Evolutionary conservation across 2,113 vertebrate species (phyloP), one percentile per base, ranked within the genome.

Genomic region (Diadophis punctatus): DNA sequence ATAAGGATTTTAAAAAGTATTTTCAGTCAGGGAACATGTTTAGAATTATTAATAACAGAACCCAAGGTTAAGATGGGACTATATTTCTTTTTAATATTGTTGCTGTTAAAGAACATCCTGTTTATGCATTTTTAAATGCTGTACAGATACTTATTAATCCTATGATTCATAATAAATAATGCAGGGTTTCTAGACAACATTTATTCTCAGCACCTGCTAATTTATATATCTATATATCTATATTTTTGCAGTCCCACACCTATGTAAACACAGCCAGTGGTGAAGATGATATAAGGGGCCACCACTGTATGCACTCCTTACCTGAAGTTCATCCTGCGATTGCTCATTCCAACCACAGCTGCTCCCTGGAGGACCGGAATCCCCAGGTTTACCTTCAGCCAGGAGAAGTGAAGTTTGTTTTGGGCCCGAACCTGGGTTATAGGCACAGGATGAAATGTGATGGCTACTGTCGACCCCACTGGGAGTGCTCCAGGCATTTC

Each of bases 251-350:
- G 99, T 98, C 99, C 91, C 99, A 99, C 97, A 99, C 99, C 56
- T 99, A 99, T 87, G 99, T 99, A 94, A 99, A 99, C 96, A 99
- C 99, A 39, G 98, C 98, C 68, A 98, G 96, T 53, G 97, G 98
- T 48, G 98, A 99, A 91, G 99, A 98, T 88, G 99, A 99, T 92
- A 97, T 97, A 96, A 97, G 98, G 90, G 98, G 98, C 96, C 98
- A 98, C 68, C 98, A 98, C 94, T 98, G 98, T 96, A 97, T 99
- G 94, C 99, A 99, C 97, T 97, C 99, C 68, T 95, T 99, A 95
- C 98, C 99, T 5, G 99, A 99, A 97, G 98, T 97, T 90, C 98
- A 98, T 92, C 97, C 98, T 53, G 95, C 98, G 94, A 98, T 98
- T 93, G 97, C 98, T 88, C 80, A 96, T 9, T 97, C 98, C 96